phyloP scores from a whole-genome alignment of 2,888 invertebrate species.

The Lepidocyrtinus sp. region DNA sequence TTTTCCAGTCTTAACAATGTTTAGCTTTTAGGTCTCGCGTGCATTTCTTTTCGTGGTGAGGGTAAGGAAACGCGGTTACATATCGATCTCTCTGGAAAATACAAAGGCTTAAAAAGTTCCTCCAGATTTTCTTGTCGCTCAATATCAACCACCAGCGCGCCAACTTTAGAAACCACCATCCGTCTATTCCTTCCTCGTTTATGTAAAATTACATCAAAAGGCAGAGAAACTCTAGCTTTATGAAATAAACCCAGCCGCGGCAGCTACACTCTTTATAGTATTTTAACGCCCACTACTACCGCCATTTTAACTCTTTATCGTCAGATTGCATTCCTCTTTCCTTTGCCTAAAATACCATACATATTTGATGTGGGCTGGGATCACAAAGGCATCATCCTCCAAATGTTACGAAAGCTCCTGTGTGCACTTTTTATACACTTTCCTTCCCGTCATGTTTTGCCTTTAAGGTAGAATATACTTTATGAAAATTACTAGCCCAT shows the following conservation, averaged over 20 bases:
- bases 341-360: neutral
- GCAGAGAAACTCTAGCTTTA: too few species aligned
- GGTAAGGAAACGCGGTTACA: neutral
- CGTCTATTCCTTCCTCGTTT: neutral
- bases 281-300: neutral
- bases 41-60: neutral
- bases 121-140: constrained; percentile 18
- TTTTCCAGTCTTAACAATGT: too few species aligned
- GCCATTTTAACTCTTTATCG: constrained; percentile 1
- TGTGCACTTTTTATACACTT: neutral
- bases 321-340: constrained; percentile 2
- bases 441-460: constrained; percentile 3
- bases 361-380: neutral
- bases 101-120: constrained; percentile 6
- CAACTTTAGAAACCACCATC: neutral
- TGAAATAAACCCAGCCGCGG: too few species aligned
- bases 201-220: neutral
- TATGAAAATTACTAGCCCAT: constrained; percentile 49
- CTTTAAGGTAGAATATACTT: constrained; percentile 15
- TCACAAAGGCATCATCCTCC: neutral
- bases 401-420: neutral
- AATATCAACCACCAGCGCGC: neutral
- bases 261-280: too few species aligned
- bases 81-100: neutral
- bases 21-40: too few species aligned